Evolutionary conservation across 2,888 invertebrate species (phyloP).

Genomic region (Agrochola circellaris): DNA sequence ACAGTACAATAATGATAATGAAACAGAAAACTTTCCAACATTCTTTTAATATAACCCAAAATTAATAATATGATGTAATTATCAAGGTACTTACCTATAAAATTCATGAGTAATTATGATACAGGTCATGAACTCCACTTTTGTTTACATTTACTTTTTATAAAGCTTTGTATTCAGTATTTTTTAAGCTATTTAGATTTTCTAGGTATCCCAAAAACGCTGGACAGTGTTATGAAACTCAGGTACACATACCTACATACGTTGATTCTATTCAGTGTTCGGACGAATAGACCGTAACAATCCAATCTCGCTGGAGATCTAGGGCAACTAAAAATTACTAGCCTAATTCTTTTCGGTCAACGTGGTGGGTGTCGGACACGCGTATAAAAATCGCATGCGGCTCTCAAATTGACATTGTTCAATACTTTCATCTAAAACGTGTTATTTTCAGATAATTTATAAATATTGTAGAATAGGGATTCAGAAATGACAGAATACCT

Average conservation of each 20-base stretch:
- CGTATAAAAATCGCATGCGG: slow-evolving; percentile 46
- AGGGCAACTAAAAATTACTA: slow-evolving; percentile 68
- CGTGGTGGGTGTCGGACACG: slow-evolving; percentile 54
- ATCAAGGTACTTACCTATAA: background rate
- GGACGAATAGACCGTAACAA: slow-evolving; percentile 50
- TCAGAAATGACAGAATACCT: background rate
- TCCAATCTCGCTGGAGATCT: slow-evolving; percentile 64
- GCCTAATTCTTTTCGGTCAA: slow-evolving; percentile 61
- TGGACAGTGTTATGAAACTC: slow-evolving; percentile 32
- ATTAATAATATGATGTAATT: background rate
- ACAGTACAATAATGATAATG: background rate
- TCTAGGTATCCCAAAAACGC: background rate
- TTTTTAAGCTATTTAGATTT: background rate
- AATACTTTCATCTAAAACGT: slow-evolving; percentile 14
- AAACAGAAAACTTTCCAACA: background rate
- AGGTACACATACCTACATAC: slow-evolving; percentile 5
- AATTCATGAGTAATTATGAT: background rate
- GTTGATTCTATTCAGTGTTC: slow-evolving; percentile 40
- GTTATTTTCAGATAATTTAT: background rate
- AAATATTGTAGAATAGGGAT: background rate
- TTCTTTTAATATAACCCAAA: background rate
- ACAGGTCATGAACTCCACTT: background rate
- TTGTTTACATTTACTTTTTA: background rate
- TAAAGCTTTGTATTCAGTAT: background rate
- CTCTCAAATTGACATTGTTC: slow-evolving; percentile 34